Evolutionary conservation across 2,797 vertebrate genomes (phyloP), one percentile per base, ranked within the genome.

Genomic region (Galaxias olidus): DNA sequence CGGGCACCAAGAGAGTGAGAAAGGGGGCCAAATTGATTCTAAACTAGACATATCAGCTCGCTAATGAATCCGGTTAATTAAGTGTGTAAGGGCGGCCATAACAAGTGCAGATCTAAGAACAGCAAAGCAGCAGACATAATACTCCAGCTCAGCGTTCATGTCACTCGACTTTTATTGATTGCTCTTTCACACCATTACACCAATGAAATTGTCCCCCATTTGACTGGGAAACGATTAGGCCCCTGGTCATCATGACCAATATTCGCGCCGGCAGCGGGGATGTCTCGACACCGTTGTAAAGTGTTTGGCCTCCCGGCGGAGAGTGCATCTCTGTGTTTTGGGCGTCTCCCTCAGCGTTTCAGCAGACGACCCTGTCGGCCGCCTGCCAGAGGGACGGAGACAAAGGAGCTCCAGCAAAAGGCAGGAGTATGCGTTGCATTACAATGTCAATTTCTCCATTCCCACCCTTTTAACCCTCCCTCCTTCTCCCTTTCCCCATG

Each of bases 61-160:
- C 82, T 90, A 91, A 91, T 93, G 89, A 90, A 90, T 83, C 84
- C 59, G 81, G 84, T 90, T 92, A 91, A 92, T 89, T 91, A 87
- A 80, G 78, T 90, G 89, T 90, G 88, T 84, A 80, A 87, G 72
- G 77, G 83, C 78, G 13, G 78, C 81, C 77, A 76, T 86, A 85
- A 86, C 77, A 82, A 76, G 45, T 74, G 74, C 73, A 70, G 64
- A 50, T 79, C 80, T 78, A 80, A 82, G 75, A 78, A 77, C 69
- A 8, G 70, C 62, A 74, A 69, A 74, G 80, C 71, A 78, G 83
- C 59, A 65, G 75, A 66, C 73, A 71, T 54, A 71, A 80, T 79
- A 67, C 72, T 59, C 59, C 74, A 63, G 63, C 61, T 61, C 64
- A 20, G 52, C 69, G 74, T 71, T 82, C 74, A 78, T 72, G 76